Evolutionary conservation across 2,888 invertebrate species (phyloP).

Genomic region (Prenolepis imparis): DNA sequence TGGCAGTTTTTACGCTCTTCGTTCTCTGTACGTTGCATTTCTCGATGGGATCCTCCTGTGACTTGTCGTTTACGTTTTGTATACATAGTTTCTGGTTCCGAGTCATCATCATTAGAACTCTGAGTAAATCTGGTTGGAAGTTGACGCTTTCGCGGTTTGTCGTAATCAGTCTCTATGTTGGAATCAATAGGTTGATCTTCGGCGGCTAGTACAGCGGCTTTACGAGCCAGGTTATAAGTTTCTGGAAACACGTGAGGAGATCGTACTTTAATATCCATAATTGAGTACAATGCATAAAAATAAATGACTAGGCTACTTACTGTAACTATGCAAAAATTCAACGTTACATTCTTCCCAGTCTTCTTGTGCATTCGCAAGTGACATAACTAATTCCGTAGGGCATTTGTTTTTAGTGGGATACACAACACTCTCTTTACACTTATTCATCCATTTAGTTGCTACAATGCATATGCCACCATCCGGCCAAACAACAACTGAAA

Average conservation of each 20-base stretch:
- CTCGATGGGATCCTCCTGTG: not conserved
- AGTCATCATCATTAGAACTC: slow-evolving; percentile 10
- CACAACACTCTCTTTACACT: slow-evolving; percentile 13
- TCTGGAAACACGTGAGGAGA: not conserved
- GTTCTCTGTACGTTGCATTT: not conserved
- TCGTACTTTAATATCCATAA: not conserved
- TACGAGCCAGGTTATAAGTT: slow-evolving; percentile 15
- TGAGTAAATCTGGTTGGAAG: slow-evolving; percentile 17
- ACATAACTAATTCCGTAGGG: slow-evolving; percentile 1
- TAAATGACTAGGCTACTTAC: slow-evolving; percentile 12
- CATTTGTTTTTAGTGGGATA: slow-evolving; percentile 8
- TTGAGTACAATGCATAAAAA: not conserved
- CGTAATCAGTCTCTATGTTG: slow-evolving; percentile 26
- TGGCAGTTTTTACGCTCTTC: not conserved
- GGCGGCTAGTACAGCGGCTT: not conserved
- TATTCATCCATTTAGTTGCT: slow-evolving; percentile 10
- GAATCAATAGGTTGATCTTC: slow-evolving; percentile 21
- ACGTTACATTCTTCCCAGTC: not conserved
- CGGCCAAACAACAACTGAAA: slow-evolving; percentile 24
- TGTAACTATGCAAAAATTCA: slow-evolving; percentile 14
- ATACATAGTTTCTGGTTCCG: not conserved
- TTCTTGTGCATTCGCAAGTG: slow-evolving; percentile 18
- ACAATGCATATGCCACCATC: slow-evolving; percentile 16
- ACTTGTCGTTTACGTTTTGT: not conserved
- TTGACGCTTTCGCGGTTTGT: slow-evolving; percentile 7